Evolutionary conservation across 2,888 invertebrate genomes (phyloP).

Genomic region (Lymantria dispar): DNA sequence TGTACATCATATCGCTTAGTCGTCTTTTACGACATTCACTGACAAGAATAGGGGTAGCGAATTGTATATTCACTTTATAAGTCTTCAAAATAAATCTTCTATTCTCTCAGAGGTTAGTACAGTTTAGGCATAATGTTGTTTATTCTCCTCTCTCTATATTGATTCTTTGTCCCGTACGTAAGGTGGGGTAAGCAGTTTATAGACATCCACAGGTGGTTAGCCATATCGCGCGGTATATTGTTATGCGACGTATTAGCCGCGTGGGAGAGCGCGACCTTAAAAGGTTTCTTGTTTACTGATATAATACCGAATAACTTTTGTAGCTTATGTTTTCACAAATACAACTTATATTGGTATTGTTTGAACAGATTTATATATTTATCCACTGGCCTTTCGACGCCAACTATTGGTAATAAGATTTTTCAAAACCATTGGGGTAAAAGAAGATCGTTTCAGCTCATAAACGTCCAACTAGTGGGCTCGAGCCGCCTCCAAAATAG

Average conservation of each 20-base stretch:
- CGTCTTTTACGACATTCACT: no score
- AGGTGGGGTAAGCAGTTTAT: constrained; percentile 28
- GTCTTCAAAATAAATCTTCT: no score
- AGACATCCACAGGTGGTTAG: constrained; percentile 54
- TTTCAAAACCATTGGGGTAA: no score
- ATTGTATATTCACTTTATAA: no score
- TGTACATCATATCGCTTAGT: no score
- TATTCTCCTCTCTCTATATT: background rate
- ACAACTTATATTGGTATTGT: background rate
- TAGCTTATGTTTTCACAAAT: background rate
- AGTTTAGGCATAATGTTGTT: constrained; percentile 9
- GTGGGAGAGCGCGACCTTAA: constrained; percentile 2
- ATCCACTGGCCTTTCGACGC: no score
- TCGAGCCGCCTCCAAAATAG: no score
- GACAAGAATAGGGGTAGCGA: no score
- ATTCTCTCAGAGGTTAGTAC: background rate
- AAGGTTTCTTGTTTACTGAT: constrained; percentile 2
- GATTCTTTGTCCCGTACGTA: constrained; percentile 20
- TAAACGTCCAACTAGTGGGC: no score
- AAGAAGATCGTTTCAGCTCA: no score
- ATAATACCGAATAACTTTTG: background rate
- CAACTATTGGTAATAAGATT: no score
- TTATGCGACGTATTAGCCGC: constrained; percentile 22
- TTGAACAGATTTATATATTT: no score
- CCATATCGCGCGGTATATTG: constrained; percentile 31